Conservation (phyloP, 2,113 vertebrate genomes). For the Hydropotes inermis region DNA sequence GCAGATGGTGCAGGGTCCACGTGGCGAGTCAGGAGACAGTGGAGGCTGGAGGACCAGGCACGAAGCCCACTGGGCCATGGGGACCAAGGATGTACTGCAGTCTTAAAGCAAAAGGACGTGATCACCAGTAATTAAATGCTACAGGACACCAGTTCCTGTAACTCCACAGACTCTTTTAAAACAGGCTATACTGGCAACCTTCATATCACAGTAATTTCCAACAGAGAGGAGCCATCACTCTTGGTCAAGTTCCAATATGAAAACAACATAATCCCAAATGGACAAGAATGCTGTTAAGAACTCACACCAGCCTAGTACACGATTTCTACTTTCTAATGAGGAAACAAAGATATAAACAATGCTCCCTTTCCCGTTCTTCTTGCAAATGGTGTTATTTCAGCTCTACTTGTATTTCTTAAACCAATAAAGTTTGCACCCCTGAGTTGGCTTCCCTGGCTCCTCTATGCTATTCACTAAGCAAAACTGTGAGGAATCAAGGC, state of each 20-base stretch:
- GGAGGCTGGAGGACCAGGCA: neutral
- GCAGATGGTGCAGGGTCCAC: neutral
- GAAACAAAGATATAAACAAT: neutral
- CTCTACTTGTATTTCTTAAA: neutral
- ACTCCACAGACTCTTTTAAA: neutral
- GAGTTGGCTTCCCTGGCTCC: neutral
- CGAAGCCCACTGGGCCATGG: neutral
- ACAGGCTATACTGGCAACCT: neutral
- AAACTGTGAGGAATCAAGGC: neutral
- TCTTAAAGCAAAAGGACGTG: neutral
- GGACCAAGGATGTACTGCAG: neutral
- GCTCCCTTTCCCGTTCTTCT: neutral
- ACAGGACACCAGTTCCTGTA: neutral
- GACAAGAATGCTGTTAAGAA: neutral
- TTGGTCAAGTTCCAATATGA: neutral
- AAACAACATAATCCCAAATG: neutral
- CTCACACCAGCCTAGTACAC: neutral
- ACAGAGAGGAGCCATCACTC: neutral
- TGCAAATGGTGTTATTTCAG: neutral
- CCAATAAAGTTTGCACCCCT: neutral
- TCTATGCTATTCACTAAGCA: neutral
- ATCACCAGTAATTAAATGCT: neutral
- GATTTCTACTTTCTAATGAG: neutral
- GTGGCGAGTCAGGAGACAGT: neutral
- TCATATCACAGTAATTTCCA: neutral